phyloP scores from a whole-genome alignment of 2,797 vertebrate genomes.

The Gephyroberyx darwinii region DNA sequence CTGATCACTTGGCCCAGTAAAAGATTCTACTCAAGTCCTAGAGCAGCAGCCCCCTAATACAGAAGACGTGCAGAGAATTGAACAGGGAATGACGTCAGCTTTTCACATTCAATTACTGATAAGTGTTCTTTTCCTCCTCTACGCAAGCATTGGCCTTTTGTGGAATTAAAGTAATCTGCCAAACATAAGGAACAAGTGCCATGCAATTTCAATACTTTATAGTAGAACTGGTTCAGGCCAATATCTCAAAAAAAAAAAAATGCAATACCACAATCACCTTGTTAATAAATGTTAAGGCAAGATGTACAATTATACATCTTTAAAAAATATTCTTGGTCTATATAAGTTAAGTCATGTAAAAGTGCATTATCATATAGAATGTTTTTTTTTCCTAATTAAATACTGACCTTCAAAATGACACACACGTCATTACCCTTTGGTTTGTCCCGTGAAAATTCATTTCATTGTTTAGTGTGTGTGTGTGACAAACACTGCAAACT shows the following conservation, averaged over 20 bases:
- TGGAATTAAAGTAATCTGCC: constrained; percentile 56
- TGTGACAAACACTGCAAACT: constrained; percentile 67
- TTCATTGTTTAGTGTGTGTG: constrained; percentile 23
- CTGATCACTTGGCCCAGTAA: constrained; percentile 79
- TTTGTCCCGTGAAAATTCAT: not conserved
- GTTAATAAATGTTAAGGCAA: constrained; percentile 41
- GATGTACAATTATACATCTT: constrained; percentile 1
- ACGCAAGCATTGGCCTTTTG: constrained; percentile 49
- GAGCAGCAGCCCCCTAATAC: constrained; percentile 67
- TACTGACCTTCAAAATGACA: no score
- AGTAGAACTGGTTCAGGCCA: constrained; percentile 32
- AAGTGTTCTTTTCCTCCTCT: constrained; percentile 63
- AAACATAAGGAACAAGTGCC: constrained; percentile 46
- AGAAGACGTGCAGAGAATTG: constrained; percentile 71
- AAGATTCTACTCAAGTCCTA: constrained; percentile 71
- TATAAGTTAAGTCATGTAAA: no score
- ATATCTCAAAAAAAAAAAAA: constrained; percentile 46
- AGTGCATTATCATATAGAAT: no score
- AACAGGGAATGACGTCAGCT: constrained; percentile 72
- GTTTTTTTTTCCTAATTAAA: no score
- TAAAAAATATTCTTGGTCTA: no score
- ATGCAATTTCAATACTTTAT: constrained; percentile 54
- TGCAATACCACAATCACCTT: constrained; percentile 44
- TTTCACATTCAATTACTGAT: constrained; percentile 76
- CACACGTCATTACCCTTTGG: not conserved